A percentile compares a stretch with the other conserved stretches of the same genome.
Evolutionary conservation across 2,113 vertebrate genomes (phyloP).

Genomic region (Lasiurus borealis): DNA sequence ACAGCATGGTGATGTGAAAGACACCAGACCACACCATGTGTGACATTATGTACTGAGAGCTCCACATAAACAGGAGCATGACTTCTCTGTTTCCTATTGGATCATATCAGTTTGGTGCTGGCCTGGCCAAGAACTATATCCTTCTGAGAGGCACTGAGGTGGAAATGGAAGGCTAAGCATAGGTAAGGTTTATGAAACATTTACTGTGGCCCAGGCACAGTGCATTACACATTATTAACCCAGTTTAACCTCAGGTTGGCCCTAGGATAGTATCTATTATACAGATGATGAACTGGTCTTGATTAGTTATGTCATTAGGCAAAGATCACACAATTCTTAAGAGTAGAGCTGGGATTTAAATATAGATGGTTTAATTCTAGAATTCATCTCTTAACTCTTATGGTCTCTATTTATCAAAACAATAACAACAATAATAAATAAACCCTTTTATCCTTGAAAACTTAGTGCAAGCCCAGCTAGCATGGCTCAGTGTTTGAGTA

Average conservation of each 20-base stretch:
- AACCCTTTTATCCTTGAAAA: not conserved
- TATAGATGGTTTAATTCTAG: not conserved
- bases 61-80: not conserved
- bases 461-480: not conserved
- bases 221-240: not conserved
- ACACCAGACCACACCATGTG: not conserved
- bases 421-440: not conserved
- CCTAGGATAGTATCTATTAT: not conserved
- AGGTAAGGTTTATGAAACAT: not conserved
- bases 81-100: not conserved
- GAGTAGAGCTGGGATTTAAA: slow-evolving; percentile 14
- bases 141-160: not conserved
- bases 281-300: not conserved
- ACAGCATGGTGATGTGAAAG: slow-evolving; percentile 1
- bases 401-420: not conserved
- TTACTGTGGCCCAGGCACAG: not conserved
- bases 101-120: too few species aligned
- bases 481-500: too few species aligned
- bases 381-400: not conserved
- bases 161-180: not conserved
- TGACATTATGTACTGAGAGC: not conserved
- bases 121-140: not conserved
- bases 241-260: not conserved
- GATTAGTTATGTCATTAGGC: not conserved
- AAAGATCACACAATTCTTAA: slow-evolving; percentile 2